Base-by-base conservation (phyloP, 1,140 invertebrate genomes). In the Monomorium pharaonis region DNA sequence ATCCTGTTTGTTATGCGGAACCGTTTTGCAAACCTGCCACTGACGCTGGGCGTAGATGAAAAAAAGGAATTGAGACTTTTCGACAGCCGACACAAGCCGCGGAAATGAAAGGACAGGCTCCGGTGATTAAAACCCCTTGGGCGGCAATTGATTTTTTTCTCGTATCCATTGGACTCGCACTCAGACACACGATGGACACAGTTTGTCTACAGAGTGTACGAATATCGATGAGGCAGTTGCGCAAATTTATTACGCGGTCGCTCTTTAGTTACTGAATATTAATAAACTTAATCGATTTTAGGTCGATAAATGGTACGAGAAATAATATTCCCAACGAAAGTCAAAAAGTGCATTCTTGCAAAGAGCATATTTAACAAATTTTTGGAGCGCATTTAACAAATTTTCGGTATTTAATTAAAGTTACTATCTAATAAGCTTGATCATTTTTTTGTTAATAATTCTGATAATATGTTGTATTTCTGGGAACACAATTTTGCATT, bases 131-230 rank as follows among this genome's bases (percentile, higher is more conserved):
- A 92, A 92, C 78, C 86, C 91, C 90, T 88, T 62, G 84, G 89
- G 91, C 90, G 67, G 86, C 84, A 90, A 92, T 91, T 91, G 91
- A 92, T 92, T 91, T 91, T 91, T 84, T 75, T 72, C 86, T 60
- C 60, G 80, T 67, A 60, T 87, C 69, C 74, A 83, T 89, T 86
- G 88, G 80, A 60, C 49, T 30, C n/a, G 67, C 21, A 76, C 54
- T 18, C 60, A 47, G 44, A 47, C 62, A 27, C 60, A 24, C 56
- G 9, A 37, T 49, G 67, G 54, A 37, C 49, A 42, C n/a, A 37
- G 58, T 76, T 62, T 83, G 77, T 83, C 84, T 83, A 69, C 62
- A 16, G 33, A 67, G 51, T 76, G 27, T 49, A 63, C 77, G 72
- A 75, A 80, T 85, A 90, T 90, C 80, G 81, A 90, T 56, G 72